phyloP scores from a whole-genome alignment of 2,888 invertebrate species.

The Drosophila borealis region DNA sequence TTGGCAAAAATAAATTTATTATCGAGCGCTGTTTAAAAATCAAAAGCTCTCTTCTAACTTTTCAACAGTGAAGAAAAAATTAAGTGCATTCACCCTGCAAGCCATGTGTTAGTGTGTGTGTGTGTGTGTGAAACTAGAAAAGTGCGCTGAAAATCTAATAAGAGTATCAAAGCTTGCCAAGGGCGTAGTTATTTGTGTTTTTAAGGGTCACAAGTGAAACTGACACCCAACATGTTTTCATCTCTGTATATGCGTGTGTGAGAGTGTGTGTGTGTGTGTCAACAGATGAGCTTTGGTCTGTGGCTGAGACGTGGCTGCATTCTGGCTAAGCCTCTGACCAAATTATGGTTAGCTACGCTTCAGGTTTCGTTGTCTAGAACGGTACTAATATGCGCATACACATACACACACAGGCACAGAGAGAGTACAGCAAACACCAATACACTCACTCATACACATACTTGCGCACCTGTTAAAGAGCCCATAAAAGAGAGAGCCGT shows the following conservation, averaged over 20 bases:
- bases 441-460: slow-evolving; percentile 21
- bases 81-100: slow-evolving; percentile 82
- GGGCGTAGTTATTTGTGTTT: slow-evolving; percentile 45
- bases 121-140: slow-evolving; percentile 53
- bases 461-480: slow-evolving; percentile 36
- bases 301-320: slow-evolving; percentile 74
- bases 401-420: slow-evolving; percentile 18
- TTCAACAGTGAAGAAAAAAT: slow-evolving; percentile 41
- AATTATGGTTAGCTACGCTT: slow-evolving; percentile 75
- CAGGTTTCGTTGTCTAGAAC: slow-evolving; percentile 78
- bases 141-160: slow-evolving; percentile 56
- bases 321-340: slow-evolving; percentile 66
- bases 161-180: slow-evolving; percentile 46
- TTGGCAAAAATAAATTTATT: slow-evolving; percentile 40
- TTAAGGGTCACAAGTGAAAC: slow-evolving; percentile 64
- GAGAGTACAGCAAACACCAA: slow-evolving; percentile 18
- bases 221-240: slow-evolving; percentile 34
- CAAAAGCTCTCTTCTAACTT: slow-evolving; percentile 27
- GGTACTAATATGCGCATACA: slow-evolving; percentile 68
- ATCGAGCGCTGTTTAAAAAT: slow-evolving; percentile 45
- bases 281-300: slow-evolving; percentile 33
- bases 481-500: slow-evolving; percentile 30
- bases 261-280: slow-evolving; percentile 22
- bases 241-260: background rate
- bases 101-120: slow-evolving; percentile 16